Evolutionary conservation across 2,888 invertebrate species (phyloP).

Genomic region (Sarcophaga subvicina): DNA sequence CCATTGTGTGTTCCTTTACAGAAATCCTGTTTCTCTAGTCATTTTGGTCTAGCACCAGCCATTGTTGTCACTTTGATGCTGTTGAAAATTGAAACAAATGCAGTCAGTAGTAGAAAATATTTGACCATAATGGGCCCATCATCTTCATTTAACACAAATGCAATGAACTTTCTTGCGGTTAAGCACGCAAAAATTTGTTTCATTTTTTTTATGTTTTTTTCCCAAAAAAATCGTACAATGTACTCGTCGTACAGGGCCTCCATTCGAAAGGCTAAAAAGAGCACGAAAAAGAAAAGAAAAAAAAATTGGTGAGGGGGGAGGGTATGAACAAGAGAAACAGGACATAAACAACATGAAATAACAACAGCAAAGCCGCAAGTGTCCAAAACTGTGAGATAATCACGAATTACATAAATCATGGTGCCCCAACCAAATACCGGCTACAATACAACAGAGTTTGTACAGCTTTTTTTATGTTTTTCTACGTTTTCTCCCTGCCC

Average conservation of each 20-base stretch:
- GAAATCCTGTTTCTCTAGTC: background rate
- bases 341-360: conserved; percentile 32
- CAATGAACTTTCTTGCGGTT: conserved; percentile 64
- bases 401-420: conserved; percentile 68
- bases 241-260: no score
- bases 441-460: background rate
- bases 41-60: background rate
- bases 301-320: background rate
- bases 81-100: conserved; percentile 55
- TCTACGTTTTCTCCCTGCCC: background rate
- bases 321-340: background rate
- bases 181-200: conserved; percentile 50
- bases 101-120: conserved; percentile 45
- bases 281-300: background rate
- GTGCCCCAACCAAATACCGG: conserved; percentile 20
- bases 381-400: conserved; percentile 66
- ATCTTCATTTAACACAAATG: conserved; percentile 42
- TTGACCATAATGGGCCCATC: conserved; percentile 51
- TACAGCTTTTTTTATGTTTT: background rate
- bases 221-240: no score
- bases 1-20: background rate
- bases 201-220: background rate
- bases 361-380: conserved; percentile 61
- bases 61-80: conserved; percentile 46
- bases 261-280: background rate